Evolutionary conservation across 2,888 invertebrate species (phyloP), one percentile per base, ranked within the genome.

Genomic region (Dromius quadrimaculatus): DNA sequence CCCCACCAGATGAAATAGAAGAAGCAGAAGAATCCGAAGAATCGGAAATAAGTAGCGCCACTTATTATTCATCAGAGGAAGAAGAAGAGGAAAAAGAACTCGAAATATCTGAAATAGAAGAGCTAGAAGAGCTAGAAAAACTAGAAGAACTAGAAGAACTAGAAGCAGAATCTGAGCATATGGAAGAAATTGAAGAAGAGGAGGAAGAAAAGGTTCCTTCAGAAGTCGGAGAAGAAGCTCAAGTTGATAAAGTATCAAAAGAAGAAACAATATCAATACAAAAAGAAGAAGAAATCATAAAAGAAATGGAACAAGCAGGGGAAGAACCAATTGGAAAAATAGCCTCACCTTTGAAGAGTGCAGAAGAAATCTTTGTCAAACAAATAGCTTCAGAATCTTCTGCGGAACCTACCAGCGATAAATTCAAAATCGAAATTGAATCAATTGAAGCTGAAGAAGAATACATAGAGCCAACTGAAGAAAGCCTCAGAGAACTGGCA

Each of bases 101-200:
- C 9, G 62, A 70, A 70, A 28, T 5, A 62, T 1, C 41, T 22
- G 62, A 62, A 62, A 9, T 17, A 19, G 50, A 50, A 50, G 19
- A n/a, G 1, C 15, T 8, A 50, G 50, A 13, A 8, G 17, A 15
- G 8, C 1, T 15, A 11, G 47, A 47, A 20, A 2, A 23, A 28
- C 23, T 1, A 28, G 13, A 5, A 59, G 15, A 1, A 13, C 2
- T 15, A 36, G 36, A 59, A 23, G 9, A 8, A 8, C 9, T 19
- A 4, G 59, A 59, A 19, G 59, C n/a, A 36, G 3, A 32, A 6
- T 32, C 1, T 15, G 13, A 8, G 6, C 6, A 50, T 20, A 20
- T 22, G 4, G 23, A 20, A 54, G 54, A 17, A 9, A n/a, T n/a
- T n/a, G 50, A 47, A 28, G 38, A 5, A 43, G 9, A 9, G 1